phyloP scores from a whole-genome alignment of 2,113 vertebrate species.

The Rhinolophus ferrumequinum region DNA sequence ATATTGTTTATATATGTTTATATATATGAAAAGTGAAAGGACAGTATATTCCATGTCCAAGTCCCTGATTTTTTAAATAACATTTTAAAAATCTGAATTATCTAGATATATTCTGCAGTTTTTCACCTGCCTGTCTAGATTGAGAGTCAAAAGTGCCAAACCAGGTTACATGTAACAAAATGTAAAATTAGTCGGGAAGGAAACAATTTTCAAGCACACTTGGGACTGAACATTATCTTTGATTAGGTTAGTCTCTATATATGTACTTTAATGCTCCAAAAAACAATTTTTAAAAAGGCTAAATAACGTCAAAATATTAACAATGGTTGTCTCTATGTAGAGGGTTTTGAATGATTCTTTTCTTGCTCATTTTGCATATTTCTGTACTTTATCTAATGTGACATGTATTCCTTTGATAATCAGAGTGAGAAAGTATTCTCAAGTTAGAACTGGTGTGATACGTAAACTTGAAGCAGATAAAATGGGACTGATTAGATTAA shows the following conservation, averaged over 20 bases:
- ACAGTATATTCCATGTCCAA: not conserved
- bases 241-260: not conserved
- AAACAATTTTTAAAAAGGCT: not conserved
- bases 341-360: not conserved
- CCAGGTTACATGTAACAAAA: not conserved
- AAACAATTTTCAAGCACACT: conserved; percentile 16
- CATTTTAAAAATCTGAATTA: not conserved
- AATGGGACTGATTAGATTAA: conserved; percentile 77
- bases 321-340: not conserved
- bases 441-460: conserved; percentile 74
- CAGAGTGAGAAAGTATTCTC: conserved; percentile 42
- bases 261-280: not conserved
- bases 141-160: not conserved
- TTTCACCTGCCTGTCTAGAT: not conserved
- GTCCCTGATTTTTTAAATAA: not conserved
- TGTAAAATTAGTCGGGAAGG: not conserved
- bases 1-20: too few relatives aligned
- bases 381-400: not conserved
- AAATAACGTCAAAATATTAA: conserved; percentile 22
- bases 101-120: not conserved
- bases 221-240: not conserved
- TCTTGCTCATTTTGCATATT: not conserved
- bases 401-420: not conserved
- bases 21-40: not conserved
- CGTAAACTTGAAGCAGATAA: conserved; percentile 71